Evolutionary conservation across 2,113 vertebrate genomes (phyloP).

Genomic region (Gnathonemus echidnorhynchus): DNA sequence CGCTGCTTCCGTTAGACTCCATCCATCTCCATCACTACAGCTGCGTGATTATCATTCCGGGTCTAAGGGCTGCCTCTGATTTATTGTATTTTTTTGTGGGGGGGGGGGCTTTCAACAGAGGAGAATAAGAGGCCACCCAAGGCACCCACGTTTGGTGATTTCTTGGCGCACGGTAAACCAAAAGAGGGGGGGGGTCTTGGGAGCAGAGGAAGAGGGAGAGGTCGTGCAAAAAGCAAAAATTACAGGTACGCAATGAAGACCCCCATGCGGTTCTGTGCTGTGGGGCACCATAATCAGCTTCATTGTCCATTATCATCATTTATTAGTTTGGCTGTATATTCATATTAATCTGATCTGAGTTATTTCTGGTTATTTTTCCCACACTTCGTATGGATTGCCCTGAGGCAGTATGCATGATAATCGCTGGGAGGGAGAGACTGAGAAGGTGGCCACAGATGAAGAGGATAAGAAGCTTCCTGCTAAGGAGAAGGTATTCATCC

Average conservation of each 20-base stretch:
- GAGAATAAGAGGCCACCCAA: conserved; percentile 63
- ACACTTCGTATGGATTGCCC: not conserved
- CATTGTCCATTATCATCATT: not conserved
- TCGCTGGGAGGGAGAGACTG: conserved; percentile 73
- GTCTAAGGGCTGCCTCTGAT: conserved; percentile 12
- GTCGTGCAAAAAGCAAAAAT: conserved; percentile 51
- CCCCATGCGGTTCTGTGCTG: not conserved
- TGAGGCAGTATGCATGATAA: conserved; percentile 79
- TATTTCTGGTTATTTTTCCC: not conserved
- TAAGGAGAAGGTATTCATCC: conserved; percentile 21
- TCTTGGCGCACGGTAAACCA: conserved; percentile 59
- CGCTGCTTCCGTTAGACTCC: conserved; percentile 4
- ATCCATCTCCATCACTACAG: not conserved
- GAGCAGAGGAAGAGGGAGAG: conserved; percentile 42
- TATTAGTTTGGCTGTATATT: not conserved
- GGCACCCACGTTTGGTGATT: conserved; percentile 70
- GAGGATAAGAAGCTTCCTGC: conserved; percentile 21
- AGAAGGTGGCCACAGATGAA: conserved; percentile 33
- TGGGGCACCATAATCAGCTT: not conserved
- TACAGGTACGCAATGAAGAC: conserved; percentile 64
- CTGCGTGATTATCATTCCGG: conserved; percentile 4
- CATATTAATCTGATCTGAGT: not conserved
- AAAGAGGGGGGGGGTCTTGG: conserved; percentile 48
- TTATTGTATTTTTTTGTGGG: not conserved
- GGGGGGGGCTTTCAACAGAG: conserved; percentile 40